These are phyloP conservation scores for Falco cherrug DNA, from an alignment of 2,797 vertebrate genomes.

Conservation along the genomic window DNA sequence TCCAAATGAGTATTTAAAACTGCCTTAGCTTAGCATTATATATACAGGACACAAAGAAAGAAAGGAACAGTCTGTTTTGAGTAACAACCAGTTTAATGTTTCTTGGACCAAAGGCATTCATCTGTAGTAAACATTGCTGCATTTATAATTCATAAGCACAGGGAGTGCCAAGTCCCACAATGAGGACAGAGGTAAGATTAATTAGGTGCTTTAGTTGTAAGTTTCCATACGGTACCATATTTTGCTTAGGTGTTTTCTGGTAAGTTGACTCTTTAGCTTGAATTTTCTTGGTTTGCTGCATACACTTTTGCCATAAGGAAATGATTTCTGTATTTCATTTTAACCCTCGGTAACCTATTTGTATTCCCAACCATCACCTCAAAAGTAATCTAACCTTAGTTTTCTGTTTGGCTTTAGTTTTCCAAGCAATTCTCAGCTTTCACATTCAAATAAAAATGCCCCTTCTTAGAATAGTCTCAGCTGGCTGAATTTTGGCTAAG, in stretches of 20 bases:
- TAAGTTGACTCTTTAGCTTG: background rate
- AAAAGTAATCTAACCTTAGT: background rate
- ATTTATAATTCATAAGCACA: constrained; percentile 51
- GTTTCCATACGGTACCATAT: background rate
- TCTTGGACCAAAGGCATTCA: background rate
- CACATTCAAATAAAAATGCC: background rate
- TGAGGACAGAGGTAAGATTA: background rate
- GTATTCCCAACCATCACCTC: background rate
- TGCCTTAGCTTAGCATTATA: background rate
- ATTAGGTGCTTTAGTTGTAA: background rate
- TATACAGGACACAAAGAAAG: background rate
- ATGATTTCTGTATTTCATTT: background rate
- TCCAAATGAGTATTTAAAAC: background rate
- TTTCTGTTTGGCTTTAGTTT: background rate
- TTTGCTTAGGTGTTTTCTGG: background rate
- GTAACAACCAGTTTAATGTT: background rate
- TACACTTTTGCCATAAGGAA: background rate
- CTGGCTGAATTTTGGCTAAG: background rate
- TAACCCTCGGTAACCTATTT: background rate
- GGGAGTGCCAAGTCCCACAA: constrained; percentile 12
- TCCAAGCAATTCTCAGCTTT: background rate
- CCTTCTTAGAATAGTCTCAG: background rate
- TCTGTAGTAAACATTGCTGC: background rate
- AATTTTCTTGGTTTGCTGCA: background rate
- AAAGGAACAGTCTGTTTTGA: background rate